phyloP scores from a whole-genome alignment of 2,113 vertebrate genomes.

The Anthoscopus minutus region DNA sequence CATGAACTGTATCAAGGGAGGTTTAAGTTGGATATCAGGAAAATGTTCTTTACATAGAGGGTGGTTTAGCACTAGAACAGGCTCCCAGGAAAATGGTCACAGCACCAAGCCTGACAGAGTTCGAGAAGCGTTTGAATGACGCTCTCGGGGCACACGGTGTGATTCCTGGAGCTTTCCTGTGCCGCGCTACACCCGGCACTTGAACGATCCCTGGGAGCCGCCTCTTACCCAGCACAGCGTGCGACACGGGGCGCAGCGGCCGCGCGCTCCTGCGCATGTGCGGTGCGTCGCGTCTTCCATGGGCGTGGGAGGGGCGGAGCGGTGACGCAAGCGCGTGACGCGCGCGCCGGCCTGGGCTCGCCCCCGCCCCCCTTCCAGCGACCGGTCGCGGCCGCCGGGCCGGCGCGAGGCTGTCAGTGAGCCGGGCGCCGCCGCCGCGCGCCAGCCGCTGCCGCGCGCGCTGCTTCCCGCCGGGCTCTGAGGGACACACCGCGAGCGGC shows the following conservation, averaged over 20 bases:
- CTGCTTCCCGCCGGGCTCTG: too few relatives aligned
- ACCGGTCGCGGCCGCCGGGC: too few relatives aligned
- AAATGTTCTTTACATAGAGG: neutral
- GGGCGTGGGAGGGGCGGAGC: too few relatives aligned
- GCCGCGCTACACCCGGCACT: fast-evolving
- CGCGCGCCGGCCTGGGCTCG: too few relatives aligned
- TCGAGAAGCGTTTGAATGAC: neutral
- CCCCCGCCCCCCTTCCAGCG: too few relatives aligned
- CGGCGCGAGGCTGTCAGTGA: too few relatives aligned
- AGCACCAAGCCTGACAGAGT: neutral
- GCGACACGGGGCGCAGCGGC: fast-evolving
- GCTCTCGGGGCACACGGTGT: neutral
- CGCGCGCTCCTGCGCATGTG: too few relatives aligned
- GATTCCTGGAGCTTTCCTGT: neutral
- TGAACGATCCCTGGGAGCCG: fast-evolving
- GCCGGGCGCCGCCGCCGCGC: too few relatives aligned
- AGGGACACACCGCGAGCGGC: too few relatives aligned
- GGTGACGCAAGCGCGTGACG: too few relatives aligned
- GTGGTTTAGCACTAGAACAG: neutral
- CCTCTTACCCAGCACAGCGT: fast-evolving
- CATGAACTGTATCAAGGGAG: neutral
- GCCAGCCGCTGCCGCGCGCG: too few relatives aligned
- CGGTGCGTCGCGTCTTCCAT: too few relatives aligned
- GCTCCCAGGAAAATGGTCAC: neutral
- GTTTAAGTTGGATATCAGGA: neutral